phyloP scores from a whole-genome alignment of 1,140 invertebrate genomes.

The Drosophila quadrilineata region DNA sequence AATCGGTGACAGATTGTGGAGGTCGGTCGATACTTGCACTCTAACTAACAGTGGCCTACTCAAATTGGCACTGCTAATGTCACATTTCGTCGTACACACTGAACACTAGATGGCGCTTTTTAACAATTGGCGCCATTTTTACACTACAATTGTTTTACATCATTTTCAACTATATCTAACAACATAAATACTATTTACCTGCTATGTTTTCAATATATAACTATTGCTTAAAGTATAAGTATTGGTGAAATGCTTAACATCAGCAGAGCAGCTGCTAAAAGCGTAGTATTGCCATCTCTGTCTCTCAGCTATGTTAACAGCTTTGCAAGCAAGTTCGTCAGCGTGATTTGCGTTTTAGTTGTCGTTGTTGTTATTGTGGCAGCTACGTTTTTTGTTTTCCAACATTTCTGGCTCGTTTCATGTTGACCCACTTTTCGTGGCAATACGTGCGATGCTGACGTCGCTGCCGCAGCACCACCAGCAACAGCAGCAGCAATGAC shows the following conservation, averaged over 20 bases:
- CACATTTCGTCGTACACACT: not conserved
- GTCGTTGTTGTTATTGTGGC: slow-evolving; percentile 35
- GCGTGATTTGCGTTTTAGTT: slow-evolving; percentile 59
- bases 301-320: slow-evolving; percentile 31
- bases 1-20: slow-evolving; percentile 29
- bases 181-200: too few species aligned
- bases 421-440: slow-evolving; percentile 72
- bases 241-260: not conserved
- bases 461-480: slow-evolving; percentile 12
- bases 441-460: slow-evolving; percentile 57
- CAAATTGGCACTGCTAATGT: not conserved
- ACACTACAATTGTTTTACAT: slow-evolving; percentile 6
- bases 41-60: not conserved
- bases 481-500: slow-evolving; percentile 5
- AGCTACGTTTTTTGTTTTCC: slow-evolving; percentile 44
- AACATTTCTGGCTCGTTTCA: slow-evolving; percentile 70
- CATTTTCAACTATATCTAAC: not conserved
- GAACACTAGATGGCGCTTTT: slow-evolving; percentile 21
- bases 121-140: not conserved
- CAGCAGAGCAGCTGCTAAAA: slow-evolving; percentile 20
- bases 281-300: slow-evolving; percentile 25
- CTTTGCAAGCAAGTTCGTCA: slow-evolving; percentile 55
- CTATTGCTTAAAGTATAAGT: not conserved
- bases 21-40: slow-evolving; percentile 13
- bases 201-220: too few species aligned